Percentiles rank a stretch among this genome's conserved stretches.
phyloP scores from a whole-genome alignment of 2,797 vertebrate species.

The Buceros bicornis region DNA sequence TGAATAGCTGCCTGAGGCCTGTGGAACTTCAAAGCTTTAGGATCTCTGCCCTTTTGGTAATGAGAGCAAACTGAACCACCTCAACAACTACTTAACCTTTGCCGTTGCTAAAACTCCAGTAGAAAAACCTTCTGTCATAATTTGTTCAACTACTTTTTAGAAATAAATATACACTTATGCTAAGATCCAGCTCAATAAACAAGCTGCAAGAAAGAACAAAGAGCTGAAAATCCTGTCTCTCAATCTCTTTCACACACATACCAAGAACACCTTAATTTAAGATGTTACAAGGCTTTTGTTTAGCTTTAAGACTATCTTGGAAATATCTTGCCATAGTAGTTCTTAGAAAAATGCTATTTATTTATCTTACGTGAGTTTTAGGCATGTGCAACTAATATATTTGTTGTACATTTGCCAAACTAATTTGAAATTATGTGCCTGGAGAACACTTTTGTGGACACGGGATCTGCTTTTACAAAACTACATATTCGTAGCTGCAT shows the following conservation, averaged over 20 bases:
- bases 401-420: not conserved
- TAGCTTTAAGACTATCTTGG: not conserved
- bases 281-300: not conserved
- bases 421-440: not conserved
- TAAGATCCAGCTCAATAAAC: not conserved
- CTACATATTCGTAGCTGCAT: not conserved
- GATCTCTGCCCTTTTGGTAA: not conserved
- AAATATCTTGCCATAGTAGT: not conserved
- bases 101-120: not conserved
- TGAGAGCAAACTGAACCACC: not conserved
- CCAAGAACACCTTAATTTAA: not conserved
- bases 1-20: not conserved
- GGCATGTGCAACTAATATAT: not conserved
- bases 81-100: not conserved
- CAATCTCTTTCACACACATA: not conserved
- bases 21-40: not conserved
- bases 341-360: not conserved
- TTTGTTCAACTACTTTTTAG: not conserved
- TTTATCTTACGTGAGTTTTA: not conserved
- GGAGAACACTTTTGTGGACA: not conserved
- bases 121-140: not conserved
- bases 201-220: not conserved
- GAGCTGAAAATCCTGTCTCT: not conserved
- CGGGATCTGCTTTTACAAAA: not conserved
- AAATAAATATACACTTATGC: not conserved